A percentile compares a stretch with the other conserved stretches of the same genome.
Evolutionary conservation across 2,888 invertebrate genomes (phyloP).

Genomic region (Standfussiana lucernea): DNA sequence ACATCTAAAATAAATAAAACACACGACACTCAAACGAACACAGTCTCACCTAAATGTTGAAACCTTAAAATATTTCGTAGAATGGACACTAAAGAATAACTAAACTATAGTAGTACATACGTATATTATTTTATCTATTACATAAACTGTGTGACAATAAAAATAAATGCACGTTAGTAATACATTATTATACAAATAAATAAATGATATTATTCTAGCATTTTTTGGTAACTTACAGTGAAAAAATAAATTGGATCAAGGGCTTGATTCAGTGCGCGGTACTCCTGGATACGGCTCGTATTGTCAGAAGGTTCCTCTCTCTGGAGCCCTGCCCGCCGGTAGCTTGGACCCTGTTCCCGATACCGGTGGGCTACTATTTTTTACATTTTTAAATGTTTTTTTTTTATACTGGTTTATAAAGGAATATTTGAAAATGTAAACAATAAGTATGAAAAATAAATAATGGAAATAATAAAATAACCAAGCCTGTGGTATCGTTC

Average conservation of each 20-base stretch:
- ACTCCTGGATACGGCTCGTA: too few relatives aligned
- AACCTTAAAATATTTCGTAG: not conserved
- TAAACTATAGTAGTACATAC: not conserved
- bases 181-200: not conserved
- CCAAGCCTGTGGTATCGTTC: not conserved
- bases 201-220: not conserved
- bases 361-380: too few relatives aligned
- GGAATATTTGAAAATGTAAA: too few relatives aligned
- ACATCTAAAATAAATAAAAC: conserved; percentile 8
- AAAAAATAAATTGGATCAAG: too few relatives aligned
- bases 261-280: too few relatives aligned
- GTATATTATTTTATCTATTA: conserved; percentile 26
- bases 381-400: too few relatives aligned
- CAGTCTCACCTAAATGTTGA: conserved; percentile 45
- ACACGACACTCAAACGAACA: conserved; percentile 39
- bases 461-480: too few relatives aligned
- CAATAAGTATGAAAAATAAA: not conserved
- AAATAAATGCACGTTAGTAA: conserved; percentile 59
- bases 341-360: too few relatives aligned
- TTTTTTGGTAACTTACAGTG: not conserved
- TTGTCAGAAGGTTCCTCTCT: too few relatives aligned
- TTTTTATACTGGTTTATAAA: too few relatives aligned
- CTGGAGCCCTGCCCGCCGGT: too few relatives aligned
- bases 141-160: conserved; percentile 8
- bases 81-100: not conserved